Evolutionary conservation across 1,140 invertebrate genomes (phyloP), one percentile per base, ranked within the genome.

Genomic region (Branchinecta lynchi): DNA sequence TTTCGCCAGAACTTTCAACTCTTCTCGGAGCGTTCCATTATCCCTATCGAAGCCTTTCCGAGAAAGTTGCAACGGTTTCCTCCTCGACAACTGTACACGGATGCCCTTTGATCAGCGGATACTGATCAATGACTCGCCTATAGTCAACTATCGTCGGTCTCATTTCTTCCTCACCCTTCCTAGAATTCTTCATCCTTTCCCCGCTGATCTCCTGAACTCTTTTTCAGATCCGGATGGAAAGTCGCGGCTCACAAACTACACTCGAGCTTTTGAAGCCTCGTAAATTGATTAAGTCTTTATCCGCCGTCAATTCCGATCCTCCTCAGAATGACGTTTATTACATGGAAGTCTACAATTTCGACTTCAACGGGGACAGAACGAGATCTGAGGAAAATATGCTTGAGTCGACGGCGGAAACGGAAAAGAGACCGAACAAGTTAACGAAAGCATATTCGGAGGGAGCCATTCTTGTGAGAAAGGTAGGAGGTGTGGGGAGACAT

Each of bases 271-370:
- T 60, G 51, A 60, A 60, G 17, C 12, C 51, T 3, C 51, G 51
- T 20, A 60, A 60, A 60, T 20, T 60, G 51, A 60, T 60, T 20
- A 60, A 60, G 17, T 60, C 51, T 60, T 60, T 60, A 60, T 60
- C 51, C 3, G 51, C 51, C 17, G 51, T 60, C 12, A 60, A 60
- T 60, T 60, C 51, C 17, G 51, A 20, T 15, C 12, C 51, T 12
- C 17, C 51, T 12, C 51, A 12, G 12, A 60, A 60, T 20, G 51
- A 60, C 51, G 17, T 60, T 20, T 60, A 60, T 60, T 60, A 60
- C 51, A 60, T 60, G 51, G 51, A 60, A 60, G 51, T 60, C 12
- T 60, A 60, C 17, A 60, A 60, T 60, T 60, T 60, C 17, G 51
- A 60, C 51, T 60, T 60, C 17, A 60, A 60, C 17, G 51, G 51